Evolutionary conservation across 1,140 invertebrate genomes (phyloP), one percentile per base, ranked within the genome.

Genomic region (Nasonia giraulti): DNA sequence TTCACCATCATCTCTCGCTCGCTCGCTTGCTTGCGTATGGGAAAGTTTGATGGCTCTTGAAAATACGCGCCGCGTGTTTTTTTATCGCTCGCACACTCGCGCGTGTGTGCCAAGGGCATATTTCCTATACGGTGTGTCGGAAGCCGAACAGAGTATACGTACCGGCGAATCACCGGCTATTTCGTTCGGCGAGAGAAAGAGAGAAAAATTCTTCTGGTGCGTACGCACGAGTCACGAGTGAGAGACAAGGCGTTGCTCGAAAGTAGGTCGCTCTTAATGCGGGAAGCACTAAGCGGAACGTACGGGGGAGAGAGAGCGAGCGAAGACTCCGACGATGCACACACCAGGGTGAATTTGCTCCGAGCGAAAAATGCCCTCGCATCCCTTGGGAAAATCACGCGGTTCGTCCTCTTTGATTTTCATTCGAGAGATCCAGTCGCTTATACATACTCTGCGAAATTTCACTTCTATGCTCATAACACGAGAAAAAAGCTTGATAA

Each of bases 231-330:
- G 11, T 27, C 31, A 27, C 27, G 27, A 27, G 27, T 27, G 68
- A 23, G 33, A 37, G 23, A 82, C 50, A 62, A 62, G 55, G 6
- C 20, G 17, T 20, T 62, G 10, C 0, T 27, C 40, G 23, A 80
- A 84, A 84, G 83, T 84, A 80, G 83, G 77, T 84, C 77, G 69
- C 20, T 44, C 83, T 69, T 84, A 84, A 84, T 84, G 77, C 80
- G 68, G 50, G 44, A 44, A 80, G 68, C 83, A 80, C 47, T 40
- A 40, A 80, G 77, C 20, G 77, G 44, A 75, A 75, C 77, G 44
- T 73, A 7, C 55, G 55, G 4, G 55, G 6, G 17, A 55, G 50
- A 55, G 17, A 33, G 14, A 31, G 66, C 0, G 50, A 55, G 17
- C 4, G 20, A 17, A 17, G 20, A 62, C 20, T 17, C 0, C 55